These are phyloP conservation scores for Buathra laborator DNA, from an alignment of 2,888 invertebrate genomes.

Conservation along the genomic window DNA sequence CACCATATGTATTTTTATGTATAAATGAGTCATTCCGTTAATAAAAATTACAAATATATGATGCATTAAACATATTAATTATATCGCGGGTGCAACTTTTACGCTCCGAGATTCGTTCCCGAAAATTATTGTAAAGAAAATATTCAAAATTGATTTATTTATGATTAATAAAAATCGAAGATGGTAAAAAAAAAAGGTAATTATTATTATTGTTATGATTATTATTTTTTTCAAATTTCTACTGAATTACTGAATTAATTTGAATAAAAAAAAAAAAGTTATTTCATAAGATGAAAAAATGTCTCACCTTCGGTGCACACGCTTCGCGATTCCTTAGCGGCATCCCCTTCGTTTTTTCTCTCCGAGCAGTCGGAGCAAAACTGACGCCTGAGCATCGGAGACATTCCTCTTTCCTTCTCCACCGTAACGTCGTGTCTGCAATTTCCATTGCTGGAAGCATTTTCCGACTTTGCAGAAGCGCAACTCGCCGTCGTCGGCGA, in stretches of 20 bases:
- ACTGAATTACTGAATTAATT: not conserved
- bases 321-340: slow-evolving; percentile 71
- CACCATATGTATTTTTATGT: too few species aligned
- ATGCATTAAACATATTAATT: not conserved
- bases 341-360: slow-evolving; percentile 64
- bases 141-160: too few species aligned
- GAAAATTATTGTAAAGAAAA: too few species aligned
- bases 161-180: not conserved
- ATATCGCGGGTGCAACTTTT: not conserved
- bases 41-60: too few species aligned
- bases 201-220: not conserved
- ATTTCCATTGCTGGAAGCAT: slow-evolving; percentile 75
- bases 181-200: not conserved
- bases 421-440: slow-evolving; percentile 74
- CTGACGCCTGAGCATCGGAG: slow-evolving; percentile 64
- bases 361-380: slow-evolving; percentile 61
- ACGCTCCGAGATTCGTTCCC: not conserved
- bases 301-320: slow-evolving; percentile 76
- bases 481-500: slow-evolving; percentile 79
- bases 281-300: not conserved
- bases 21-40: too few species aligned
- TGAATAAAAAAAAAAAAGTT: not conserved
- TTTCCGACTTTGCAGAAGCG: slow-evolving; percentile 75
- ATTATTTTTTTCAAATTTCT: not conserved
- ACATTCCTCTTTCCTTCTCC: slow-evolving; percentile 70